These are phyloP conservation scores for Polyodon spathula DNA, from an alignment of 2,113 vertebrate species.

Conservation along the genomic window DNA sequence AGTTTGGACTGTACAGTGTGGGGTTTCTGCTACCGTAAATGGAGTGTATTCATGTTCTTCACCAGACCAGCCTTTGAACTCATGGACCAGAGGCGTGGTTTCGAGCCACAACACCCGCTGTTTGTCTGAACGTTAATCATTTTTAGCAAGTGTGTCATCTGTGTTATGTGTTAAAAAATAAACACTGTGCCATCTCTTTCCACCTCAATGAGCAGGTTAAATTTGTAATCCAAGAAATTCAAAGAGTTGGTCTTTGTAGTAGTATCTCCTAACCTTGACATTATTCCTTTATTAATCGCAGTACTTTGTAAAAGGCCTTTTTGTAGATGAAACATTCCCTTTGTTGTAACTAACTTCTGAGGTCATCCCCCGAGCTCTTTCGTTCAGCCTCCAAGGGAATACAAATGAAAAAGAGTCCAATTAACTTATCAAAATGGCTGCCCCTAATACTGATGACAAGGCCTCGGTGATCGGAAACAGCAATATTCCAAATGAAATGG, in stretches of 20 bases:
- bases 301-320: conserved; percentile 5
- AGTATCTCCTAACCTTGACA: neutral
- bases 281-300: neutral
- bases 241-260: neutral
- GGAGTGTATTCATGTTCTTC: no score
- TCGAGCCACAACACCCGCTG: no score
- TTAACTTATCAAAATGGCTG: conserved; percentile 45
- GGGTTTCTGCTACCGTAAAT: no score
- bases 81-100: no score
- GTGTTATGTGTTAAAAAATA: neutral
- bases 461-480: conserved; percentile 22
- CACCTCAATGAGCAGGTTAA: neutral
- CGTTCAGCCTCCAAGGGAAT: conserved; percentile 23
- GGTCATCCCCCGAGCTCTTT: neutral
- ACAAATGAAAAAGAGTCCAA: conserved; percentile 39
- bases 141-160: no score
- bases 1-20: no score
- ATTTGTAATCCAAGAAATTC: no score
- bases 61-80: no score
- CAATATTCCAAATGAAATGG: conserved; percentile 28
- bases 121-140: no score
- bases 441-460: conserved; percentile 29
- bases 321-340: conserved; percentile 15
- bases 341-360: conserved; percentile 30
- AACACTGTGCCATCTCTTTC: neutral